A percentile compares a stretch with the other conserved stretches of the same genome.
Evolutionary conservation across 1,140 invertebrate species (phyloP).

Genomic region (Hermetia illucens): DNA sequence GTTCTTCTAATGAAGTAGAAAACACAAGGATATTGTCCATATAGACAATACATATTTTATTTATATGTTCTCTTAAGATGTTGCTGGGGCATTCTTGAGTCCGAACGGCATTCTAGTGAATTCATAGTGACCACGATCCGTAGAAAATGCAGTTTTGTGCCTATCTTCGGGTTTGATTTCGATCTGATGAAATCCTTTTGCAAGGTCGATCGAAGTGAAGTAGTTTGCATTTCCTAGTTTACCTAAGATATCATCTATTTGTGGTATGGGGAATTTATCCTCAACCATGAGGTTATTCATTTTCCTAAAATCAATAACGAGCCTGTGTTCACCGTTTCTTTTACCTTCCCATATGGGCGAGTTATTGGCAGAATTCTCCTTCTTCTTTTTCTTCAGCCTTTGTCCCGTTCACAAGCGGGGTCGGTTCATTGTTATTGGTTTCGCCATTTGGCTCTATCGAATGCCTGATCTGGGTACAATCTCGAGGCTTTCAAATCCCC

Average conservation of each 20-base stretch:
- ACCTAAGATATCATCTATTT: slow-evolving; percentile 32
- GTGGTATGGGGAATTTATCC: slow-evolving; percentile 35
- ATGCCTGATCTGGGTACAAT: too few species aligned
- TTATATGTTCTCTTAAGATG: slow-evolving; percentile 32
- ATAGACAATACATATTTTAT: slow-evolving; percentile 20
- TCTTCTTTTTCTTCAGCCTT: too few species aligned
- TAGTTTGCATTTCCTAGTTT: slow-evolving; percentile 26
- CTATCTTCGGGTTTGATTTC: slow-evolving; percentile 18
- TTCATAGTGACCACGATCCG: slow-evolving; percentile 19
- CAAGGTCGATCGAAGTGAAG: slow-evolving; percentile 31
- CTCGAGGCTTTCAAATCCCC: too few species aligned
- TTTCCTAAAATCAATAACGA: slow-evolving; percentile 19
- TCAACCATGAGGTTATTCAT: slow-evolving; percentile 18
- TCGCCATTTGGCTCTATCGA: too few species aligned
- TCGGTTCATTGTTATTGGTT: too few species aligned
- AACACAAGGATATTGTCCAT: slow-evolving; percentile 29
- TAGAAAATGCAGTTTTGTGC: slow-evolving; percentile 33
- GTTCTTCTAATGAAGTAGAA: slow-evolving; percentile 17
- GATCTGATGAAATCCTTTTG: slow-evolving; percentile 36
- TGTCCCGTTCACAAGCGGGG: too few species aligned
- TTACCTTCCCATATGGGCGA: too few species aligned
- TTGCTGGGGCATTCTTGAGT: slow-evolving; percentile 25
- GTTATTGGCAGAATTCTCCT: too few species aligned
- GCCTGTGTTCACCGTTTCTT: too few species aligned
- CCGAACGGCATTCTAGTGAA: slow-evolving; percentile 30